Base-by-base conservation (phyloP, 2,113 vertebrate genomes). In the Gorsachius goisagi region DNA sequence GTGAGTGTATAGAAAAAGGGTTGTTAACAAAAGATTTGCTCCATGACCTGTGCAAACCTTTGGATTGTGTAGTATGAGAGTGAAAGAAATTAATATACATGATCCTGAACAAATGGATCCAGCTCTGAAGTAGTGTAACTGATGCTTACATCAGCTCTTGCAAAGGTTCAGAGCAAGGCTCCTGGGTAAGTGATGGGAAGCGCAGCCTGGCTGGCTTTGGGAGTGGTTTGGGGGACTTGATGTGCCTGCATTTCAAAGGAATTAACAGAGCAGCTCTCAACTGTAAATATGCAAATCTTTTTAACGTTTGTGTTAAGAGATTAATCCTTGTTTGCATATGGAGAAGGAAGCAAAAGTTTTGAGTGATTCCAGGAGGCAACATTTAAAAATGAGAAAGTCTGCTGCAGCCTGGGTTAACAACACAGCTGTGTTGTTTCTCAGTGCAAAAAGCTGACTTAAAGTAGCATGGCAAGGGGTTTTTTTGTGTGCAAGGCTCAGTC, bases 141-240 rank as follows among this genome's bases (percentile, higher is more conserved):
- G 49, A 37, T 8, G 0, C 66, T 81, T 82, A 13, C 53, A 56
- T 82, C 69, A 50, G 69, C 33, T 91, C 50, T 89, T 93, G 20
- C 14, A 12, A 23, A n/a, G 37, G 24, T 73, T 92, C 53, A n/a
- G 83, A 49, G 18, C 15, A 64, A 91, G 74, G 89, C 73, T 87
- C 56, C 7, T n/a, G 89, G 78, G 53, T 50, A 45, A 80, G 41
- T 0, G 9, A 49, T 22, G 28, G 68, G 77, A 71, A 81, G 56
- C 6, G 9, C 37, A 62, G 81, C 24, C 64, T 1, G 8, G 9
- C 37, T 64, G 73, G 62, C 11, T 95, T 68, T 26, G 24, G 39
- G 50, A 74, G 26, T 1, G 2, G 2, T 10, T 49, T 0, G 0
- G 56, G 37, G 26, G 13, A 1, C 33, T 89, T 89, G n/a, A 55